Percentiles rank a stretch among this genome's conserved stretches.
phyloP scores from a whole-genome alignment of 2,797 vertebrate genomes.

The Orestias chungarensis region DNA sequence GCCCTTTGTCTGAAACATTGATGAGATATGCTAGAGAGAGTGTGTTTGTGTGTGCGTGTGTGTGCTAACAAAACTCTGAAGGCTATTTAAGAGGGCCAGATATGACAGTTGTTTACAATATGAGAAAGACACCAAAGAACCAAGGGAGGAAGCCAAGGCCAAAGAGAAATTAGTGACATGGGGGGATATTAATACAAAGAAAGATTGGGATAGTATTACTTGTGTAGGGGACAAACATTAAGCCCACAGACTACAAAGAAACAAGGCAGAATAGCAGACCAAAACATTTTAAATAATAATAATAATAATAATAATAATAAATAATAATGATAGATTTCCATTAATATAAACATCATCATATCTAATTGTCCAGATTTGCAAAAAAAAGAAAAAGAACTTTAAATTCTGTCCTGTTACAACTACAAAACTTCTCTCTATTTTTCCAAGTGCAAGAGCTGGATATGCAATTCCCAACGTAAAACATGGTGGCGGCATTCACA shows the following conservation, averaged over 20 bases:
- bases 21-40: constrained; percentile 79
- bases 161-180: constrained; percentile 72
- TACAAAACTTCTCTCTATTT: background rate
- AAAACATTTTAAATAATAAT: background rate
- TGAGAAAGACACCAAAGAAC: constrained; percentile 76
- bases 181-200: background rate
- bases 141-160: constrained; percentile 76
- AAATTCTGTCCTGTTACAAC: background rate
- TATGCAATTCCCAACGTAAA: background rate
- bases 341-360: background rate
- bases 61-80: constrained; percentile 56
- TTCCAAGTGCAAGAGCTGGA: background rate
- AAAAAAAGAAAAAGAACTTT: background rate
- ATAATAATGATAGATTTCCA: background rate
- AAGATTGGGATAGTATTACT: constrained; percentile 18
- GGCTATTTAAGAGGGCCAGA: constrained; percentile 91
- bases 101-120: constrained; percentile 90
- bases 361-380: background rate
- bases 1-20: constrained; percentile 89
- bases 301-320: no score
- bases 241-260: constrained; percentile 31
- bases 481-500: background rate
- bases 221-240: constrained; percentile 4
- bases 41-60: constrained; percentile 5
- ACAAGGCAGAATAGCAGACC: constrained; percentile 27